phyloP scores from a whole-genome alignment of 2,888 invertebrate genomes.

The Pharmacophagus antenor region DNA sequence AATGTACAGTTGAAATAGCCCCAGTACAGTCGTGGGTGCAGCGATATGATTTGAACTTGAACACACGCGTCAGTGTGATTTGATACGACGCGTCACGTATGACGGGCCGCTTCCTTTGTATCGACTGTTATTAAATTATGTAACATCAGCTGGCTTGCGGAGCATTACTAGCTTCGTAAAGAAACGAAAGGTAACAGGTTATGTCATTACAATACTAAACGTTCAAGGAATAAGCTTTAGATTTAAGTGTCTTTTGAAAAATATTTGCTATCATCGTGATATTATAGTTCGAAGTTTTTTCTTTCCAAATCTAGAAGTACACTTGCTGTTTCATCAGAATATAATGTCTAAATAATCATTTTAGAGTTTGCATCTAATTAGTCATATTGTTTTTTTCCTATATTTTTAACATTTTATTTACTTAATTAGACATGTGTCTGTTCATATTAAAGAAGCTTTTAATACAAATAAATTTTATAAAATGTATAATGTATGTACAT shows the following conservation, averaged over 20 bases:
- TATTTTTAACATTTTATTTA: too few species aligned
- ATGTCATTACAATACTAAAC: background rate
- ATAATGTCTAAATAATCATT: too few species aligned
- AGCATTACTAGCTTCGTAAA: constrained; percentile 35
- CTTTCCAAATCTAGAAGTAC: too few species aligned
- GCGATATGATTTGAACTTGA: constrained; percentile 67
- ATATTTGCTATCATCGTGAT: background rate
- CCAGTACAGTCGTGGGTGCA: constrained; percentile 45
- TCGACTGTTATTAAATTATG: constrained; percentile 65
- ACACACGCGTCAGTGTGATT: constrained; percentile 63
- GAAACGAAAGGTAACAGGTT: too few species aligned
- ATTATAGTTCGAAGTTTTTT: too few species aligned
- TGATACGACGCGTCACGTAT: constrained; percentile 70
- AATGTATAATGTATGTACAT: too few species aligned
- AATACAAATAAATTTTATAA: too few species aligned
- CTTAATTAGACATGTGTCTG: too few species aligned
- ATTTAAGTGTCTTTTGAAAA: background rate
- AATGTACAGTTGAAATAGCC: constrained; percentile 16
- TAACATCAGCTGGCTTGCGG: constrained; percentile 52
- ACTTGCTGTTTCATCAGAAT: too few species aligned
- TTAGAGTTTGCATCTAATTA: too few species aligned
- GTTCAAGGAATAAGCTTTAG: background rate
- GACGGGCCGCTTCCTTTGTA: constrained; percentile 72
- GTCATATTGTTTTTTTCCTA: too few species aligned
- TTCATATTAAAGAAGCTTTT: too few species aligned